Conservation (phyloP, 2,888 invertebrate genomes). For the Brachypalpus laphriformis region DNA sequence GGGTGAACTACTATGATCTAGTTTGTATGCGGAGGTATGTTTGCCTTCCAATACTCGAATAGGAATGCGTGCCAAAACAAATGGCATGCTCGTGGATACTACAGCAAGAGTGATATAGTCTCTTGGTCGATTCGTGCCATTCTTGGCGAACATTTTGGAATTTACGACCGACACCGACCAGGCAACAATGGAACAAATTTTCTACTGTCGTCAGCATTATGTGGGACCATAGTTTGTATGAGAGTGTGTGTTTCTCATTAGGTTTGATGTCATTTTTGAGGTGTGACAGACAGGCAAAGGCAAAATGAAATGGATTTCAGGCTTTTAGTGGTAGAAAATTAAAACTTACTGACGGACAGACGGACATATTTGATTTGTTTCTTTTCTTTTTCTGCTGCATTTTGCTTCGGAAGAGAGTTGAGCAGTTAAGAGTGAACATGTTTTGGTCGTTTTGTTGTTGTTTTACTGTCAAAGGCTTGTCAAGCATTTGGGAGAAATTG, state of each 20-base stretch:
- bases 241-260: slow-evolving; percentile 15
- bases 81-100: slow-evolving; percentile 1
- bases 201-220: slow-evolving; percentile 13
- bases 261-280: slow-evolving; percentile 41
- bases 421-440: slow-evolving; percentile 21
- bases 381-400: background rate
- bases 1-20: slow-evolving; percentile 1
- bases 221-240: background rate
- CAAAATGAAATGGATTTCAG: slow-evolving; percentile 56
- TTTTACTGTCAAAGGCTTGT: slow-evolving; percentile 55
- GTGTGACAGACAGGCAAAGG: slow-evolving; percentile 48
- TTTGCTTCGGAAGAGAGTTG: slow-evolving; percentile 15
- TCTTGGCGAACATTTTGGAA: slow-evolving; percentile 51
- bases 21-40: background rate
- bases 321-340: slow-evolving; percentile 55
- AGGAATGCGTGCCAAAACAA: slow-evolving; percentile 9
- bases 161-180: slow-evolving; percentile 13
- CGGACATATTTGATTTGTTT: slow-evolving; percentile 35
- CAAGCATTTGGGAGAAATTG: slow-evolving; percentile 72
- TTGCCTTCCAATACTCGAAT: background rate
- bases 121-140: slow-evolving; percentile 3
- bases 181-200: slow-evolving; percentile 25
- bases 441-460: slow-evolving; percentile 19
- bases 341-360: slow-evolving; percentile 44
- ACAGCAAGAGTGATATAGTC: background rate